Evolutionary conservation across 1,140 invertebrate species (phyloP).

Genomic region (Diorhabda sublineata): DNA sequence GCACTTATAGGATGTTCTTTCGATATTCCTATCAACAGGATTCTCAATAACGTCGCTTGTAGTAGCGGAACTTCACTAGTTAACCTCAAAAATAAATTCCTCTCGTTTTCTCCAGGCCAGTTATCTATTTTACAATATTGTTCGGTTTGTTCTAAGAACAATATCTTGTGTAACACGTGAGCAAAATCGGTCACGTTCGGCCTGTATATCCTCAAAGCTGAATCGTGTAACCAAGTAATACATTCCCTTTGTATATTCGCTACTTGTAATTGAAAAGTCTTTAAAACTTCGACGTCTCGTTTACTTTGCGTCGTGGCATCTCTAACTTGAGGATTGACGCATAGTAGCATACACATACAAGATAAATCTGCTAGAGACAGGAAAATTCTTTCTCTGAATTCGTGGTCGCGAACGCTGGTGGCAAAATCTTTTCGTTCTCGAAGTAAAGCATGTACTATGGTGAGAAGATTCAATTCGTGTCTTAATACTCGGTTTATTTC

Average conservation of each 20-base stretch:
- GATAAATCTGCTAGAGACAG: conserved; percentile 79
- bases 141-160: conserved; percentile 80
- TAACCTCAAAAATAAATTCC: conserved; percentile 71
- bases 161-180: conserved; percentile 78
- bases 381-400: conserved; percentile 79
- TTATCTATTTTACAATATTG: conserved; percentile 89
- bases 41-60: conserved; percentile 75
- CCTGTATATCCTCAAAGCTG: conserved; percentile 70
- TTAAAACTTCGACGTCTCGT: conserved; percentile 51
- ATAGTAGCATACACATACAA: conserved; percentile 78
- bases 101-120: conserved; percentile 87
- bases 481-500: conserved; percentile 83
- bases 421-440: conserved; percentile 57
- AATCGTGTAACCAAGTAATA: conserved; percentile 80
- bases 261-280: conserved; percentile 50
- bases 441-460: conserved; percentile 67
- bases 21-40: conserved; percentile 78
- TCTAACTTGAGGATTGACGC: conserved; percentile 70
- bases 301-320: conserved; percentile 60
- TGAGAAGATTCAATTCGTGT: conserved; percentile 71
- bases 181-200: conserved; percentile 70
- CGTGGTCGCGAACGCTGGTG: conserved; percentile 54
- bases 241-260: conserved; percentile 76
- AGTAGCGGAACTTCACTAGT: conserved; percentile 83
- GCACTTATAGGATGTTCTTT: conserved; percentile 80